These are phyloP conservation scores for Pangasius djambal DNA, from an alignment of 2,797 vertebrate genomes.

Conservation along the genomic window DNA sequence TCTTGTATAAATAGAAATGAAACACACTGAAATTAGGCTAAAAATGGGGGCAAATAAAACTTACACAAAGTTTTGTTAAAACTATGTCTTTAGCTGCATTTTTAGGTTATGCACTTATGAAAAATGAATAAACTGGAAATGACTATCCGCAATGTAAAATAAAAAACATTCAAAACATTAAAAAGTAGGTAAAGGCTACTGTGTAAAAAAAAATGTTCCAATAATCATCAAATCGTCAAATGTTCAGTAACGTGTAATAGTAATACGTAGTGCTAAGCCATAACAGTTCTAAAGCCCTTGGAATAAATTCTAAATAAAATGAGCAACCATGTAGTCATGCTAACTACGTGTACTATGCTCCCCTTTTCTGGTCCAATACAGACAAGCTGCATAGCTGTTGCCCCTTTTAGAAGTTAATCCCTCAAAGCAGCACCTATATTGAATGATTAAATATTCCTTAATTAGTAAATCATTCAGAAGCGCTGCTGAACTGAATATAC, in stretches of 20 bases:
- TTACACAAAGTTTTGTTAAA: neutral
- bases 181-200: neutral
- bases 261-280: neutral
- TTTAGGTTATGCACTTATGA: neutral
- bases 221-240: neutral
- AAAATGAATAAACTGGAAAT: neutral
- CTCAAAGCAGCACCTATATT: neutral
- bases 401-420: neutral
- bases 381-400: neutral
- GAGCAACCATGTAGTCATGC: neutral
- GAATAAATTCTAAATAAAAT: neutral
- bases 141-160: neutral
- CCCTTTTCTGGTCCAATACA: neutral
- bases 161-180: neutral
- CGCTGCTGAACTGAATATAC: neutral
- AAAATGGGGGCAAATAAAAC: neutral
- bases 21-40: neutral
- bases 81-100: neutral
- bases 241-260: neutral
- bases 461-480: neutral
- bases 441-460: neutral
- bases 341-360: neutral
- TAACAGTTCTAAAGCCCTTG: neutral
- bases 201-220: neutral
- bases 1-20: neutral